These are phyloP conservation scores for Macropus fuliginosus DNA, from an alignment of 2,797 vertebrate species.

Conservation along the genomic window DNA sequence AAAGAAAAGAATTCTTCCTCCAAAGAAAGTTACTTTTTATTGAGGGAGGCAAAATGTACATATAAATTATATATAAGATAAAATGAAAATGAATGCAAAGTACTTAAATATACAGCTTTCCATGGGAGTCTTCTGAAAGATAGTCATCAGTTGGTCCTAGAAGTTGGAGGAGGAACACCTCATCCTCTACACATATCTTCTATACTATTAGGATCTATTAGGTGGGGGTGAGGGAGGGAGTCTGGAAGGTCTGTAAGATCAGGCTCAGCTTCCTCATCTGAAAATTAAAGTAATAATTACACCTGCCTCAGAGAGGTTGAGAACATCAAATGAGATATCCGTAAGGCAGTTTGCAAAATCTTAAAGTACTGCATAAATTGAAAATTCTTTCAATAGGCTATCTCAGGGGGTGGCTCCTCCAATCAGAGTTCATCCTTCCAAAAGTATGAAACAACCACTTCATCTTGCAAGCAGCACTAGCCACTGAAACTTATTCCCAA, in stretches of 20 bases:
- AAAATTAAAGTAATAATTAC: neutral
- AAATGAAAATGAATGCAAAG: neutral
- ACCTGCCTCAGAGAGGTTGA: neutral
- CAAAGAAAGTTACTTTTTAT: neutral
- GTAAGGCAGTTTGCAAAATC: neutral
- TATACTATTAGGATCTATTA: neutral
- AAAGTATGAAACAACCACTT: neutral
- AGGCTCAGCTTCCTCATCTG: neutral
- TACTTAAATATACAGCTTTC: neutral
- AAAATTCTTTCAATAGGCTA: neutral
- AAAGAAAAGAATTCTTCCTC: neutral
- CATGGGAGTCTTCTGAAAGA: neutral
- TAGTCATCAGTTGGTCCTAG: neutral
- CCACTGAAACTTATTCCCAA: neutral
- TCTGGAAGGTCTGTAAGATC: neutral
- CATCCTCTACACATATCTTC: neutral
- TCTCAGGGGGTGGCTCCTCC: neutral
- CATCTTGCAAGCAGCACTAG: neutral
- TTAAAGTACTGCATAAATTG: neutral
- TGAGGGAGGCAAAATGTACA: neutral
- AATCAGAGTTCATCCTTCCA: neutral
- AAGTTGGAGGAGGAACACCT: neutral
- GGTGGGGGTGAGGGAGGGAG: too few species aligned
- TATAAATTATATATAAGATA: neutral
- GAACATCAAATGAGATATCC: neutral